Percentiles rank a stretch among this genome's conserved stretches.
phyloP scores from a whole-genome alignment of 2,113 vertebrate genomes.

The Proteles cristata region DNA sequence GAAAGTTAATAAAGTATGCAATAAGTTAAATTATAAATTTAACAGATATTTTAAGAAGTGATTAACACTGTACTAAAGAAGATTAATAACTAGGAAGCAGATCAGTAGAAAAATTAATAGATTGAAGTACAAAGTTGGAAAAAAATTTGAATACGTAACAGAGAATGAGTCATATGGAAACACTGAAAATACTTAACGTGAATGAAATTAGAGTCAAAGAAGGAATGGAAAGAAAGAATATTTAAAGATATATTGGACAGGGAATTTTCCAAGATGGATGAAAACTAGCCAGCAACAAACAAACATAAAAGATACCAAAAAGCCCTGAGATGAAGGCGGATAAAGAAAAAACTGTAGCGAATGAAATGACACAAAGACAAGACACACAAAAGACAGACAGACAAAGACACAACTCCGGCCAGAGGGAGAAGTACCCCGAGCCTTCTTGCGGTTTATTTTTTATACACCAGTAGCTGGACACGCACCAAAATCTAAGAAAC shows the following conservation, averaged over 20 bases:
- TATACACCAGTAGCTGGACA: too few species aligned
- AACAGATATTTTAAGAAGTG: not conserved
- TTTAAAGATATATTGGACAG: not conserved
- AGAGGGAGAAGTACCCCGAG: too few species aligned
- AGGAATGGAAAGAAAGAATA: not conserved
- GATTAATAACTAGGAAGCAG: not conserved
- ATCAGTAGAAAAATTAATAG: conserved; percentile 1
- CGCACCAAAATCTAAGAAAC: too few species aligned
- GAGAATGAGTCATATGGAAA: not conserved
- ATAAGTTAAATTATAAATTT: not conserved
- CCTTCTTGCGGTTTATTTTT: too few species aligned
- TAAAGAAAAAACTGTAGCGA: not conserved
- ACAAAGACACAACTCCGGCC: too few species aligned
- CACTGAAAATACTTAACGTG: not conserved
- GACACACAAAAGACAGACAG: too few species aligned
- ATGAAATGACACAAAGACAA: too few species aligned
- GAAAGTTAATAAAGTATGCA: not conserved
- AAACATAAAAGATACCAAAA: conserved; percentile 42
- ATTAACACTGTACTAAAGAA: not conserved
- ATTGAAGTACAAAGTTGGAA: not conserved
- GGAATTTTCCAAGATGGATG: not conserved
- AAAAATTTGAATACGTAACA: not conserved
- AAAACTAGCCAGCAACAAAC: not conserved
- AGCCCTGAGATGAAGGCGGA: not conserved
- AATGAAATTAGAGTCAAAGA: not conserved